A percentile compares a stretch with the other conserved stretches of the same genome.
Evolutionary conservation across 2,113 vertebrate genomes (phyloP).

Genomic region (Nibea albiflora): DNA sequence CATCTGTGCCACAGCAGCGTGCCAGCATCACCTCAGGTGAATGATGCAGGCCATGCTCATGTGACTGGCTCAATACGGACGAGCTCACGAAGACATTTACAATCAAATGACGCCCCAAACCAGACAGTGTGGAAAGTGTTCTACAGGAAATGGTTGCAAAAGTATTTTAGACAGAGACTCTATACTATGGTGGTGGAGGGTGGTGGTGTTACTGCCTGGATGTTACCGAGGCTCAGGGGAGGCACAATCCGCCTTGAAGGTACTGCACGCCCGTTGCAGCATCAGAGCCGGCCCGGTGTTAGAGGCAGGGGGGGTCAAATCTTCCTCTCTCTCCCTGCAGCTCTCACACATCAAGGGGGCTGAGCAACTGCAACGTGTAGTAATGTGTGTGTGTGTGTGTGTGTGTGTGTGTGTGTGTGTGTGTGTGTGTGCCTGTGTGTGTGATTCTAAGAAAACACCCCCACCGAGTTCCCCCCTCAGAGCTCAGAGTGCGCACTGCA

Average conservation of each 20-base stretch:
- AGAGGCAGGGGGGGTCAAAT: neutral
- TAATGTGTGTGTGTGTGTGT: slow-evolving; percentile 11
- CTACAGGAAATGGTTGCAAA: neutral
- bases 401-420: slow-evolving; percentile 8
- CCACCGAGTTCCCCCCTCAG: slow-evolving; percentile 42
- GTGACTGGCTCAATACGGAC: neutral
- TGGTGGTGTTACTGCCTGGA: neutral
- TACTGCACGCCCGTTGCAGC: slow-evolving; percentile 39
- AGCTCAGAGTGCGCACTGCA: slow-evolving; percentile 56
- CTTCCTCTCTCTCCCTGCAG: slow-evolving; percentile 25
- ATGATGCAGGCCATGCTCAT: neutral
- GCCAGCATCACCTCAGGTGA: neutral
- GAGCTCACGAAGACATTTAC: neutral
- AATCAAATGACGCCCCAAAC: neutral
- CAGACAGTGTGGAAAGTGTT: neutral
- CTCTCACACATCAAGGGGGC: slow-evolving; percentile 33
- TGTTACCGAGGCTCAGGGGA: slow-evolving; percentile 16
- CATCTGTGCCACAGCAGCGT: neutral
- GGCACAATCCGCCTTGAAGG: neutral
- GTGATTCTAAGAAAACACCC: slow-evolving; percentile 72
- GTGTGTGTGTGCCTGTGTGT: slow-evolving; percentile 4
- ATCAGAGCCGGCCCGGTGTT: slow-evolving; percentile 72
- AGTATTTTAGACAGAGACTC: no score
- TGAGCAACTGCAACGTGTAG: slow-evolving; percentile 19
- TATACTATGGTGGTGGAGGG: neutral